Base-by-base conservation (phyloP, 1,140 invertebrate species). In the Lutraria rhynchaena region DNA sequence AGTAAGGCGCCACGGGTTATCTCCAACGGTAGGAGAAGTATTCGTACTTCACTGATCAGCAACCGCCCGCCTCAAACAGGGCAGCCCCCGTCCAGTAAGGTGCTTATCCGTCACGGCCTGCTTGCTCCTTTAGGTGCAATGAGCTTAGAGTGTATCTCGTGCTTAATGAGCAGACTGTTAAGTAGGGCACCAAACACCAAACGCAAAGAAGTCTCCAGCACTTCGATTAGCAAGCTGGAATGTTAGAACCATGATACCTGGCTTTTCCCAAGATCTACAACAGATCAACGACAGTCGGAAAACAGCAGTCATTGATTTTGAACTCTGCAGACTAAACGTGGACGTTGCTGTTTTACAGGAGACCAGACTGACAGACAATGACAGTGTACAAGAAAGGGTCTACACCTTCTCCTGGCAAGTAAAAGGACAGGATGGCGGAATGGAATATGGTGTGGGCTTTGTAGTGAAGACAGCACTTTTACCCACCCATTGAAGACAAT, bases 271-370 rank as follows among this genome's bases (percentile, higher is more conserved):
- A 24, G 75, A 83, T 69, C 27, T 73, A 1, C 67, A 67, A 22
- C 17, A 35, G n/a, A 70, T 69, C 31, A 7, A 3, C 22, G 78
- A 82, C 49, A 4, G 55, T 19, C 31, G 73, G n/a, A 85, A 83
- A 63, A 85, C 80, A 22, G 80, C 81, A 9, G 49, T 77, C 49
- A 77, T 77, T 35, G 58, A 78, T 41, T n/a, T n/a, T n/a, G n/a
- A n/a, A n/a, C n/a, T n/a, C n/a, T n/a, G n/a, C n/a, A n/a, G n/a
- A n/a, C n/a, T n/a, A n/a, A n/a, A n/a, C n/a, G n/a, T n/a, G n/a
- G n/a, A n/a, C n/a, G n/a, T n/a, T n/a, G n/a, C n/a, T 22, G 73
- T 31, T 27, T 60, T 77, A 17, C 61, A 74, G 33, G 71, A 82
- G 49, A 84, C 77, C 13, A 17, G 63, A 9, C 60, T 84, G 1